phyloP scores from a whole-genome alignment of 2,113 vertebrate species.

The Cyprinodon tularosa region DNA sequence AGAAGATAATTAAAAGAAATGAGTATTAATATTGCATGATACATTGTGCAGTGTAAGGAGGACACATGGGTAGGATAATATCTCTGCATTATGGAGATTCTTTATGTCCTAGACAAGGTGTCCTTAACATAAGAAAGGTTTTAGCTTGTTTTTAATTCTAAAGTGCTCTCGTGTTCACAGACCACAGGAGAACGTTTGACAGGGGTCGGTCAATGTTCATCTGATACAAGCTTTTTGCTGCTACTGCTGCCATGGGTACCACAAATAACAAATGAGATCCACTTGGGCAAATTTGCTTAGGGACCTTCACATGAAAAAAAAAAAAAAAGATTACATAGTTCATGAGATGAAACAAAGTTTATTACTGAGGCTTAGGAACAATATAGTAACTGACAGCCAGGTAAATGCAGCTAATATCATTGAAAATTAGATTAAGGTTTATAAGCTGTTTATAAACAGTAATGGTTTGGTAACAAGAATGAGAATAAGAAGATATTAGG shows the following conservation, averaged over 20 bases:
- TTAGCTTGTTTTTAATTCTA: neutral
- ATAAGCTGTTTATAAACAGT: neutral
- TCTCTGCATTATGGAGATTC: constrained; percentile 11
- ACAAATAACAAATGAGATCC: constrained; percentile 9
- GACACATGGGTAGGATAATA: constrained; percentile 3
- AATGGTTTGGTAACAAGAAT: constrained; percentile 5
- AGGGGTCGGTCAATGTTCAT: constrained; percentile 12
- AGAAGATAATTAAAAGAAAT: constrained; percentile 69
- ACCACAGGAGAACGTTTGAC: constrained; percentile 9
- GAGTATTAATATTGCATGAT: constrained; percentile 64
- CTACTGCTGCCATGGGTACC: constrained; percentile 35
- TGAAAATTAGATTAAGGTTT: constrained; percentile 6
- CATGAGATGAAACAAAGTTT: neutral
- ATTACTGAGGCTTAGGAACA: neutral
- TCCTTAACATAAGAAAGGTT: constrained; percentile 17
- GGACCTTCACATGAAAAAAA: neutral
- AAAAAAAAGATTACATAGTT: neutral
- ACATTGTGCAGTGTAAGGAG: constrained; percentile 26
- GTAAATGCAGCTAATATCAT: neutral
- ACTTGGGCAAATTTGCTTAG: neutral
- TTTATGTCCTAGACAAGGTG: constrained; percentile 1
- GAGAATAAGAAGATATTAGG: neutral
- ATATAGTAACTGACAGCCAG: neutral
- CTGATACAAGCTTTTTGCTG: constrained; percentile 6
- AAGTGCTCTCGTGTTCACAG: neutral